These are phyloP conservation scores for Cepaea hortensis DNA, from an alignment of 2,888 invertebrate species.

Conservation along the genomic window DNA sequence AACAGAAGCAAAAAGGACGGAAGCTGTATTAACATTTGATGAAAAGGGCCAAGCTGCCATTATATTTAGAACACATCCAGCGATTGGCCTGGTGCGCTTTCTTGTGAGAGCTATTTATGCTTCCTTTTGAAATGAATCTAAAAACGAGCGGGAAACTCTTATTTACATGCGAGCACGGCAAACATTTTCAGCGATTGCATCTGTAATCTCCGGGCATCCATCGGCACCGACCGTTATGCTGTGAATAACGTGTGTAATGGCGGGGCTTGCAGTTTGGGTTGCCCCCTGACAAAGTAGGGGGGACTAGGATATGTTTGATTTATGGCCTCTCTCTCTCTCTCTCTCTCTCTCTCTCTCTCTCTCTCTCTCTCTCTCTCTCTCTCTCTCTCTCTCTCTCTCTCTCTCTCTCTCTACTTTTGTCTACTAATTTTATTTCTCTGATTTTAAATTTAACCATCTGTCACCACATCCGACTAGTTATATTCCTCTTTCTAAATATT, in stretches of 20 bases:
- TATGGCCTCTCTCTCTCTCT: not conserved
- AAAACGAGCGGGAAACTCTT: not conserved
- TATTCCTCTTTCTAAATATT: no score
- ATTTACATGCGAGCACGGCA: constrained; percentile 24
- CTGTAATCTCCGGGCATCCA: constrained; percentile 2
- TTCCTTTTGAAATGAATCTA: constrained; percentile 32
- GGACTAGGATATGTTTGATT: constrained; percentile 6
- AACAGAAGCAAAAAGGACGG: not conserved
- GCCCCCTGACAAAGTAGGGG: constrained; percentile 4
- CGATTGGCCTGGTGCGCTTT: not conserved
- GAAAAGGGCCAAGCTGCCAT: not conserved
- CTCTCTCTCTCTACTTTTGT: no score
- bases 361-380: not conserved
- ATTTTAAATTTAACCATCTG: no score
- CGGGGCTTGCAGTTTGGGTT: constrained; percentile 2
- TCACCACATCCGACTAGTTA: no score
- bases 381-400: constrained; percentile 1
- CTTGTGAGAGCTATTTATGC: not conserved
- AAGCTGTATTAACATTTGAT: not conserved
- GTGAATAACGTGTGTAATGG: constrained; percentile 4
- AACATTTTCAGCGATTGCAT: constrained; percentile 19
- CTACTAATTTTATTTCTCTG: no score
- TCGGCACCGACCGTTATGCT: constrained; percentile 2
- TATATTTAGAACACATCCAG: not conserved
- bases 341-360: not conserved